phyloP scores from a whole-genome alignment of 2,113 vertebrate species.

The Lampris incognitus region DNA sequence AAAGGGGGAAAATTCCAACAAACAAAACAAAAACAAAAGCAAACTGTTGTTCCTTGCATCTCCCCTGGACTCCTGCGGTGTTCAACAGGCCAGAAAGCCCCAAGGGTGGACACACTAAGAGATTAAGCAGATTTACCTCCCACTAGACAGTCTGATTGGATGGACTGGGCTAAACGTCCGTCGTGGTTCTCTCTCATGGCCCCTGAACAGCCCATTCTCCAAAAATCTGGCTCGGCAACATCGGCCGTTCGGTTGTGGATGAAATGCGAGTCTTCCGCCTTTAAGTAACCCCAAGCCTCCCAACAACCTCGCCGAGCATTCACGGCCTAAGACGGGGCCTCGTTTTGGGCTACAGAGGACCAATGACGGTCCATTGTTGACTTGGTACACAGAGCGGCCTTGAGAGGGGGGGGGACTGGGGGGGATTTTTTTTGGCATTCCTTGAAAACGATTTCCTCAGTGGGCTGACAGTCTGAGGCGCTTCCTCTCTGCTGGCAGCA shows the following conservation, averaged over 20 bases:
- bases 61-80: conserved; percentile 53
- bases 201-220: conserved; percentile 7
- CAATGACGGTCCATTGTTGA: conserved; percentile 52
- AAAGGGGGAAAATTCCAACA: too few relatives aligned
- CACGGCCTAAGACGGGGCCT: conserved; percentile 30
- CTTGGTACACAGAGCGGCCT: conserved; percentile 46
- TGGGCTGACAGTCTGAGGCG: conserved; percentile 34
- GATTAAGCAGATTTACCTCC: conserved; percentile 24
- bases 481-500: conserved; percentile 47
- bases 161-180: conserved; percentile 16
- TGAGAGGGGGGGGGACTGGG: conserved; percentile 34
- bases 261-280: conserved; percentile 42
- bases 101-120: not conserved
- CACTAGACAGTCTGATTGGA: conserved; percentile 10
- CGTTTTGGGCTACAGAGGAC: conserved; percentile 36
- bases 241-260: conserved; percentile 25
- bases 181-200: conserved; percentile 13
- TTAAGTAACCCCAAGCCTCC: conserved; percentile 25
- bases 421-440: conserved; percentile 54
- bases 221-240: conserved; percentile 17
- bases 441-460: conserved; percentile 47
- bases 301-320: conserved; percentile 36
- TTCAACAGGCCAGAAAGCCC: conserved; percentile 51
- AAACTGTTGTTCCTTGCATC: conserved; percentile 54
- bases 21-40: too few relatives aligned